Evolutionary conservation across 2,888 invertebrate genomes (phyloP).

Genomic region (Hydrotaea diabolus): DNA sequence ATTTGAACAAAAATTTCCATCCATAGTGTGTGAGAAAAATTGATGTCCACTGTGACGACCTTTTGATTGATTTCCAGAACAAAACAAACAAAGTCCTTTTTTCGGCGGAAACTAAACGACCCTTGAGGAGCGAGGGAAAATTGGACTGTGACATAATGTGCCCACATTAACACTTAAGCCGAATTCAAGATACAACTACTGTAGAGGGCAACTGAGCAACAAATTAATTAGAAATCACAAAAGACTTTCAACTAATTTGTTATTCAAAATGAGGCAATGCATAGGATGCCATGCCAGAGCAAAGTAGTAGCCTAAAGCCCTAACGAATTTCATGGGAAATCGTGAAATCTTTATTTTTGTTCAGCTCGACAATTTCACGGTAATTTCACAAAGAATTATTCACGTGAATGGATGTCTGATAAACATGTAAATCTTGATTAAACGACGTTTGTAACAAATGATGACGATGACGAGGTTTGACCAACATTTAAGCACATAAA

Average conservation of each 20-base stretch:
- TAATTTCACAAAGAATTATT: not conserved
- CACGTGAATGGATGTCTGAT: not conserved
- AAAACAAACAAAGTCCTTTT: constrained; percentile 4
- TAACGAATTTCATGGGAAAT: constrained; percentile 26
- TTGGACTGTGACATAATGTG: constrained; percentile 64
- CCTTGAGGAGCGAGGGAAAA: not conserved
- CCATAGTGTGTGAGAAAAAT: constrained; percentile 1
- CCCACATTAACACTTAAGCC: constrained; percentile 68
- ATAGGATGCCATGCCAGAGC: not conserved
- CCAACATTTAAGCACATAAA: not conserved
- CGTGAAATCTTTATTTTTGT: constrained; percentile 12
- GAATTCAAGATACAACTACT: constrained; percentile 27
- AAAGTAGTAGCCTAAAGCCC: not conserved
- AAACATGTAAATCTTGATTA: constrained; percentile 5
- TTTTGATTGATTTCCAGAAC: constrained; percentile 15
- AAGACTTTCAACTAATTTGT: not conserved
- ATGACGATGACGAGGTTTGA: constrained; percentile 19
- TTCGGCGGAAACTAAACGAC: not conserved
- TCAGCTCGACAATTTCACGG: constrained; percentile 44
- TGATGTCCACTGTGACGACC: not conserved
- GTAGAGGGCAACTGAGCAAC: constrained; percentile 38
- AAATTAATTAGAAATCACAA: constrained; percentile 45
- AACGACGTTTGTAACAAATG: constrained; percentile 13
- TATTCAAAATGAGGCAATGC: not conserved
- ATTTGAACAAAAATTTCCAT: not conserved